Evolutionary conservation across 2,113 vertebrate genomes (phyloP), one percentile per base, ranked within the genome.

Genomic region (Burhinus bistriatus): DNA sequence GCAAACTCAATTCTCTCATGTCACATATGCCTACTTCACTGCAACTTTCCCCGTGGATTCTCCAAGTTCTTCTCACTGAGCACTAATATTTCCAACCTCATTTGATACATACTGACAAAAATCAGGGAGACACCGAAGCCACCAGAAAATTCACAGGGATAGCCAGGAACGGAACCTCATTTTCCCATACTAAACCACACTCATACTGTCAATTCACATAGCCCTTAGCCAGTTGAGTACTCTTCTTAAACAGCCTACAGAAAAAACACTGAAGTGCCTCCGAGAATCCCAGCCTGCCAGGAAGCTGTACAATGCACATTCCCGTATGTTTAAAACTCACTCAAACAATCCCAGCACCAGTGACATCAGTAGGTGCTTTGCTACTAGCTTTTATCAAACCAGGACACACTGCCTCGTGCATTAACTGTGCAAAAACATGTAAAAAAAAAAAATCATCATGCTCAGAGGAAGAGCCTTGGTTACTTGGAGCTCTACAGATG

Each of bases 141-240:
- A 61, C 7, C 2, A 36, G n/a, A 38, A 62, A 75, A 55, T 15
- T 40, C 49, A 52, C 32, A 5, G 23, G 26, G 68, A 78, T 4
- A 62, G 29, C 17, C 64, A 86, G 40, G 27, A 82, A 45, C 0
- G 23, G 16, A n/a, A 80, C 5, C 15, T 55, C 15, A 21, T 52
- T 57, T 79, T 61, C 36, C 47, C n/a, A 4, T 5, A 26, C 7
- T 13, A 32, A 47, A 29, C 5, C 12, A 19, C 20, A 55, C 30
- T 29, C 13, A 0, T 11, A 9, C 42, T 18, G 8, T 40, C 1
- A 0, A 23, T 20, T 26, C 4, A 62, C 40, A 13, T 0, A 40
- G 54, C 30, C 30, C 59, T 64, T 10, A 25, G 15, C 8, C 29
- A 68, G 51, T 19, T 3, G 9, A 34, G 25, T 9, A 15, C 17